Conservation (phyloP, 2,113 vertebrate genomes). For the Perca fluviatilis region DNA sequence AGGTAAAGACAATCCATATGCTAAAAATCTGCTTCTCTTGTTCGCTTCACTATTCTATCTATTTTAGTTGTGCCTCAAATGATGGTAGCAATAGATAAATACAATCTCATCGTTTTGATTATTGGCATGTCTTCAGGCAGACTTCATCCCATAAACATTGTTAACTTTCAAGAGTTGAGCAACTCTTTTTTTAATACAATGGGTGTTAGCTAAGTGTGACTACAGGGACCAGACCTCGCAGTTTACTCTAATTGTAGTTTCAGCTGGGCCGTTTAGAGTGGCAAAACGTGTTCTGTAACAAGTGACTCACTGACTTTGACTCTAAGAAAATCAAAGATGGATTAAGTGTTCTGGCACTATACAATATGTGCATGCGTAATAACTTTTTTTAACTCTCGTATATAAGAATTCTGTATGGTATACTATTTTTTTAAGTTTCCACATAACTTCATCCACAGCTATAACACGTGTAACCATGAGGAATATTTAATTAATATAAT, state of each 20-base stretch:
- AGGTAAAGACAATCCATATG: slow-evolving; percentile 76
- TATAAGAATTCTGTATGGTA: background rate
- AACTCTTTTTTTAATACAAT: slow-evolving; percentile 11
- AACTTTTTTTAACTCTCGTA: background rate
- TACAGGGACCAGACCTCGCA: slow-evolving; percentile 7
- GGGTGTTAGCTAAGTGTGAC: slow-evolving; percentile 16
- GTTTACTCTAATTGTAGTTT: slow-evolving; percentile 31
- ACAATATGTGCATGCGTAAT: too few relatives aligned
- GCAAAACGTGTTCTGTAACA: slow-evolving; percentile 15
- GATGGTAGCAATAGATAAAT: background rate
- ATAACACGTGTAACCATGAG: background rate
- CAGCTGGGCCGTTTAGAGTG: slow-evolving; percentile 15
- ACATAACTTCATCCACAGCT: background rate
- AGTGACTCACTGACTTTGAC: slow-evolving; percentile 1
- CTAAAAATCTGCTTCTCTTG: background rate
- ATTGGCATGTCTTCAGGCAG: background rate
- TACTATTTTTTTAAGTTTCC: background rate
- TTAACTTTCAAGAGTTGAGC: slow-evolving; percentile 24
- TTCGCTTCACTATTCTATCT: background rate
- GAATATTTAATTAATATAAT: background rate
- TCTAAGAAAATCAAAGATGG: background rate
- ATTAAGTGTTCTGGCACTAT: background rate
- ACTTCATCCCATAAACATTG: background rate
- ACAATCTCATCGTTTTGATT: background rate
- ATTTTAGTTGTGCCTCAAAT: background rate